Base-by-base conservation (phyloP, 2,888 invertebrate genomes). In the Sceliomorpha sp. region DNA sequence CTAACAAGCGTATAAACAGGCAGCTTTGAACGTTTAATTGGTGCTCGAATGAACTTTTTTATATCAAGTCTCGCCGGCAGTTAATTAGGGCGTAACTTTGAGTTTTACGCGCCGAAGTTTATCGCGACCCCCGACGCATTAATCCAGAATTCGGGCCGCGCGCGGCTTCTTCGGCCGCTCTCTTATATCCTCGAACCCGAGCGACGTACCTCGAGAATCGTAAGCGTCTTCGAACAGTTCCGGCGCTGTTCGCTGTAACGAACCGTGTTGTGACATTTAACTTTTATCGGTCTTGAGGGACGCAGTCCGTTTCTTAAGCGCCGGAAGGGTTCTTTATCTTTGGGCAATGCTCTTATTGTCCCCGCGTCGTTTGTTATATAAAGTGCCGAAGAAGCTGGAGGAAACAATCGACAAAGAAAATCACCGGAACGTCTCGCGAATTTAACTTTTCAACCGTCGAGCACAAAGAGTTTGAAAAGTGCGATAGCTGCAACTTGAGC, bases 1-100 rank as follows among this genome's bases (percentile, higher is more conserved):
- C 58, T 66, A 58, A 66, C 58, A 66, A 66, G 51, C 59, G 47
- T 42, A 60, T 48, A 48, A 55, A 55, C 15, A 34, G 36, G 24
- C 15, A 66, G 66, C 53, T 59, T 53, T 45, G 31, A 59, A 48
- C 42, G 58, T 59, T 59, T 67, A 67, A 67, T 67, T 67, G 59
- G 40, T 20, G 15, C 59, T 48, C 12, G 32, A 8, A 42, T 44
- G 34, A 48, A 59, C 59, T 59, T 67, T 55, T 29, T n/a, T n/a
- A n/a, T n/a, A n/a, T n/a, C n/a, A n/a, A n/a, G n/a, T n/a, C n/a
- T 59, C 37, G 39, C 27, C 40, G 37, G 36, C 47, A 27, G 37
- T 56, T 56, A 53, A 53, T 59, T 53, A n/a, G n/a, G n/a, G n/a
- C n/a, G n/a, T n/a, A n/a, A n/a, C n/a, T n/a, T n/a, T n/a, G n/a